Evolutionary conservation across 2,888 invertebrate genomes (phyloP).

Genomic region (Hydrotaea diabolus): DNA sequence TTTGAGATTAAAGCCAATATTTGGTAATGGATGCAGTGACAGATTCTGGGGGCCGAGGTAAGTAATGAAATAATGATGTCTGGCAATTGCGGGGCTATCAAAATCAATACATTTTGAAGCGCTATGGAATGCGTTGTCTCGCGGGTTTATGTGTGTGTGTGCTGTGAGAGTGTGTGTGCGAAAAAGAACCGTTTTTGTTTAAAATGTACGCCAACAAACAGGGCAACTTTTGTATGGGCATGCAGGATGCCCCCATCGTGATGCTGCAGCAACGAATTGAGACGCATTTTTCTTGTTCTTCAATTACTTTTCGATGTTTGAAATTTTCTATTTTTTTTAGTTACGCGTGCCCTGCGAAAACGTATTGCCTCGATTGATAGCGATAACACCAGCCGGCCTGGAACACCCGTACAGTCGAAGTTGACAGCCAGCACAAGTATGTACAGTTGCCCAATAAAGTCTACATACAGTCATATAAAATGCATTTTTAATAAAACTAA

Average conservation of each 20-base stretch:
- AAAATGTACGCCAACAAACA: slow-evolving; percentile 32
- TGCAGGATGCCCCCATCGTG: no score
- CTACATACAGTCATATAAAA: no score
- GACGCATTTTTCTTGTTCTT: no score
- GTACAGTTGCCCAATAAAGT: neutral
- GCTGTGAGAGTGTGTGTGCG: neutral
- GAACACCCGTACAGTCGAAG: slow-evolving; percentile 69
- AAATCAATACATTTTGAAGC: neutral
- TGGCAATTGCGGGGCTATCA: neutral
- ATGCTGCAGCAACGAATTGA: neutral
- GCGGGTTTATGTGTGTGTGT: slow-evolving; percentile 6
- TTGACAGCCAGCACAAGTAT: slow-evolving; percentile 46
- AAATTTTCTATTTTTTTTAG: slow-evolving; percentile 57
- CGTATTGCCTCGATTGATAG: slow-evolving; percentile 71
- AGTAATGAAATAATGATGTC: slow-evolving; percentile 18
- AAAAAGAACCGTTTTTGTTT: slow-evolving; percentile 55
- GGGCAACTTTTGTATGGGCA: neutral
- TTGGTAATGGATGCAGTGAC: slow-evolving; percentile 44
- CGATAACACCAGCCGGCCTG: slow-evolving; percentile 69
- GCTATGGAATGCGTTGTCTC: neutral
- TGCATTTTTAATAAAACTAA: no score
- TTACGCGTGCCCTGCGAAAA: slow-evolving; percentile 73
- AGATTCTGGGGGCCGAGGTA: slow-evolving; percentile 61
- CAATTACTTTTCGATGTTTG: no score
- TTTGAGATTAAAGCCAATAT: neutral